phyloP scores from a whole-genome alignment of 2,888 invertebrate species.

The Miltochrista miniata region DNA sequence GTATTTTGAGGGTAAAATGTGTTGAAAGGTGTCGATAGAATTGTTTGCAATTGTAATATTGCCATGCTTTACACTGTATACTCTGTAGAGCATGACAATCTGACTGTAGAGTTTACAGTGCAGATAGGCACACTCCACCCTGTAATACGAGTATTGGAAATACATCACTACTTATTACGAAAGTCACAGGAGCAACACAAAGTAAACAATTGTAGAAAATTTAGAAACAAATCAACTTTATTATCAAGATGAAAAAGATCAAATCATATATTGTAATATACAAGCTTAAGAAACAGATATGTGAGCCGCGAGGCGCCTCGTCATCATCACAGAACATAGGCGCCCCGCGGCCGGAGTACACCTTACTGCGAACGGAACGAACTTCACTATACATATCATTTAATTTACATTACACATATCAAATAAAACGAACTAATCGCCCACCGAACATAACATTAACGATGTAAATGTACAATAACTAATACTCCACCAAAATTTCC shows the following conservation, averaged over 20 bases:
- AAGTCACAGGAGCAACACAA: slow-evolving; percentile 11
- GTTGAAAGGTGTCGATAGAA: too few species aligned
- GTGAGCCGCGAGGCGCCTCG: slow-evolving; percentile 48
- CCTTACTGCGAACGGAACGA: slow-evolving; percentile 35
- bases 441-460: slow-evolving; percentile 59
- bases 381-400: slow-evolving; percentile 46
- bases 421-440: slow-evolving; percentile 57
- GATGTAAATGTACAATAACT: slow-evolving; percentile 71
- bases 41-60: too few species aligned
- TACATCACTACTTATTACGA: too few species aligned
- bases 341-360: slow-evolving; percentile 16
- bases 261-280: slow-evolving; percentile 73
- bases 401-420: slow-evolving; percentile 57
- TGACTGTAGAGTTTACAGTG: too few species aligned
- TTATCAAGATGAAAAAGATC: slow-evolving; percentile 83
- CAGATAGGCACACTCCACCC: too few species aligned
- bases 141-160: too few species aligned
- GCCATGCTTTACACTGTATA: too few species aligned
- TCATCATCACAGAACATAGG: slow-evolving; percentile 25
- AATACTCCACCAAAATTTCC: slow-evolving; percentile 72
- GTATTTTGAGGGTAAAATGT: too few species aligned
- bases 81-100: too few species aligned
- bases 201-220: slow-evolving; percentile 68
- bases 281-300: slow-evolving; percentile 78
- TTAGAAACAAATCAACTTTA: slow-evolving; percentile 84